These are phyloP conservation scores for Rosalia funebris DNA, from an alignment of 2,888 invertebrate genomes.

Conservation along the genomic window DNA sequence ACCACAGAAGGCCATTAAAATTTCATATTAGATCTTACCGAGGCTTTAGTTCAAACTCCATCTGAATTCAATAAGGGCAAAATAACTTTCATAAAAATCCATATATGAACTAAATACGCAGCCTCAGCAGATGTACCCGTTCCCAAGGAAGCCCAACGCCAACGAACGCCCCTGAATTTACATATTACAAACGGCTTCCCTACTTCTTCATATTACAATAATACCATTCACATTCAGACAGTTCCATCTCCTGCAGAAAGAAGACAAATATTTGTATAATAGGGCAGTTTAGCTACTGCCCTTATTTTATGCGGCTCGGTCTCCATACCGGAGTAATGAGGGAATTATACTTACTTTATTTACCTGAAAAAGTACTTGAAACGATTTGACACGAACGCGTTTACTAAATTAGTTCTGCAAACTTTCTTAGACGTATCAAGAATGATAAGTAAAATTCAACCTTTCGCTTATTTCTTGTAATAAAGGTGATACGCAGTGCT, in stretches of 20 bases:
- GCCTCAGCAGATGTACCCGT: constrained; percentile 21
- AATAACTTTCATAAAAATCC: constrained; percentile 16
- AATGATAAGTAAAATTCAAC: no score
- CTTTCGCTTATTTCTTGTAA: no score
- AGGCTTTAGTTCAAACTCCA: no score
- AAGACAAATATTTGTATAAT: constrained; percentile 62
- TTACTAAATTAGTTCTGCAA: constrained; percentile 18
- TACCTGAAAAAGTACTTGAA: constrained; percentile 18
- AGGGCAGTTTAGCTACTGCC: constrained; percentile 51
- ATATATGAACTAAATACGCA: constrained; percentile 17
- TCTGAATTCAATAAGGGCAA: neutral
- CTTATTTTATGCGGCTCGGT: constrained; percentile 31
- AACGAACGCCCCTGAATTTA: constrained; percentile 44
- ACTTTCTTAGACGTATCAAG: neutral
- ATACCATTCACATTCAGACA: constrained; percentile 59
- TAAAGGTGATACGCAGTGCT: no score
- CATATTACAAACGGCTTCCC: constrained; percentile 55
- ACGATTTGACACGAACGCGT: constrained; percentile 17
- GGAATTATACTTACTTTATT: constrained; percentile 38
- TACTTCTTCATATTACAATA: constrained; percentile 59
- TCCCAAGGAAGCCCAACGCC: constrained; percentile 24
- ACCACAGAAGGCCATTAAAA: no score
- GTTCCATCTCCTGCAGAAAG: constrained; percentile 56
- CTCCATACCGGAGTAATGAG: constrained; percentile 34
- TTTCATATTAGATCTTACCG: no score